phyloP scores from a whole-genome alignment of 2,888 invertebrate genomes.

The Drosophila putrida region DNA sequence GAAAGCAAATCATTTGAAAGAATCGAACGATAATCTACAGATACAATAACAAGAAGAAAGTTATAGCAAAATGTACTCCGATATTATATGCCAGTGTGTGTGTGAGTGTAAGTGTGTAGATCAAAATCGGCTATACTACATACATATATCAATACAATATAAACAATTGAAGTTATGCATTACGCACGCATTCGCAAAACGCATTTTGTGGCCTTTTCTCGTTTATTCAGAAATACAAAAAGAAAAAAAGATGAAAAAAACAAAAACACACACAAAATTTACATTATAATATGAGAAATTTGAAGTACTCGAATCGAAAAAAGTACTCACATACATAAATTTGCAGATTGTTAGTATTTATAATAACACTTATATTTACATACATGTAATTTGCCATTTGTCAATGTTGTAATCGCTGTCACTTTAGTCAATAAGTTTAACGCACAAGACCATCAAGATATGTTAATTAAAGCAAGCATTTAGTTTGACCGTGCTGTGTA shows the following conservation, averaged over 20 bases:
- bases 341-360: constrained; percentile 41
- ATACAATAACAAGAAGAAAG: constrained; percentile 20
- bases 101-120: constrained; percentile 31
- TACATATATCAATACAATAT: constrained; percentile 16
- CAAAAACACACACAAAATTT: constrained; percentile 7
- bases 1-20: constrained; percentile 30
- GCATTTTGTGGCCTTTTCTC: constrained; percentile 79
- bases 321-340: constrained; percentile 21
- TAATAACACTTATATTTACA: constrained; percentile 38
- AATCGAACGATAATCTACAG: constrained; percentile 40
- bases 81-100: constrained; percentile 63
- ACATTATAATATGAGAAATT: constrained; percentile 1
- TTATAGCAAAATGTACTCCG: constrained; percentile 77
- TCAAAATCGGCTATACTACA: constrained; percentile 18
- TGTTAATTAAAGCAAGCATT: constrained; percentile 18
- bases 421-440: constrained; percentile 44
- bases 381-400: constrained; percentile 16
- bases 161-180: constrained; percentile 53
- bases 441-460: constrained; percentile 41
- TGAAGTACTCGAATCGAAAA: constrained; percentile 24
- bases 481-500: constrained; percentile 2
- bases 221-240: constrained; percentile 46
- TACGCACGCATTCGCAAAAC: constrained; percentile 65
- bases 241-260: constrained; percentile 30
- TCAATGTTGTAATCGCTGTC: constrained; percentile 38